Conservation (phyloP, 2,888 invertebrate genomes). For the Morpho helenor region DNA sequence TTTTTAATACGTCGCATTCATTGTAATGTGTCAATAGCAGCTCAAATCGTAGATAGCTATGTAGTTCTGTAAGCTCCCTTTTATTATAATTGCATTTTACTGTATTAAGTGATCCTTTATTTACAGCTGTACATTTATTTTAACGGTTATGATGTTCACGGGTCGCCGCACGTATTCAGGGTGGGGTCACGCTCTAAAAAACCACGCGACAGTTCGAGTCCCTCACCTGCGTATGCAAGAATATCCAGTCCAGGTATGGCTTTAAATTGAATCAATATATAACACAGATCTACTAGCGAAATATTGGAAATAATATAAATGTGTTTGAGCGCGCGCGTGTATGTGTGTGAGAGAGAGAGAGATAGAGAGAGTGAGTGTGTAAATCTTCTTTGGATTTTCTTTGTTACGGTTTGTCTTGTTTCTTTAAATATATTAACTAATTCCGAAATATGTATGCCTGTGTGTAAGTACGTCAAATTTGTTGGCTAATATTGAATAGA, state of each 20-base stretch:
- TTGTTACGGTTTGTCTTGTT: too few relatives aligned
- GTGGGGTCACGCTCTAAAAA: constrained; percentile 86
- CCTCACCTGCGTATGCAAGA: constrained; percentile 74
- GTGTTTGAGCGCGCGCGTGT: too few relatives aligned
- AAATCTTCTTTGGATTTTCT: too few relatives aligned
- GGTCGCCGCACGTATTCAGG: constrained; percentile 92
- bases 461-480: too few relatives aligned
- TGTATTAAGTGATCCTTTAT: constrained; percentile 6
- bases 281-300: not conserved
- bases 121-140: constrained; percentile 92
- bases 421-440: too few relatives aligned
- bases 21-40: too few relatives aligned
- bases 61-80: not conserved
- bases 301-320: not conserved
- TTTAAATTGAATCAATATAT: not conserved
- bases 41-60: not conserved
- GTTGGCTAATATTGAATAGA: too few relatives aligned
- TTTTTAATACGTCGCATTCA: too few relatives aligned
- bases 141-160: constrained; percentile 91
- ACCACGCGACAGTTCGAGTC: constrained; percentile 63
- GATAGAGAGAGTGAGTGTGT: not conserved
- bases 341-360: too few relatives aligned
- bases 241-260: constrained; percentile 71
- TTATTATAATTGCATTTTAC: constrained; percentile 6
- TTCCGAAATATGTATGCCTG: too few relatives aligned